Conservation (phyloP, 92 coral and sea anemone species). For the Phenganax subtilis region DNA sequence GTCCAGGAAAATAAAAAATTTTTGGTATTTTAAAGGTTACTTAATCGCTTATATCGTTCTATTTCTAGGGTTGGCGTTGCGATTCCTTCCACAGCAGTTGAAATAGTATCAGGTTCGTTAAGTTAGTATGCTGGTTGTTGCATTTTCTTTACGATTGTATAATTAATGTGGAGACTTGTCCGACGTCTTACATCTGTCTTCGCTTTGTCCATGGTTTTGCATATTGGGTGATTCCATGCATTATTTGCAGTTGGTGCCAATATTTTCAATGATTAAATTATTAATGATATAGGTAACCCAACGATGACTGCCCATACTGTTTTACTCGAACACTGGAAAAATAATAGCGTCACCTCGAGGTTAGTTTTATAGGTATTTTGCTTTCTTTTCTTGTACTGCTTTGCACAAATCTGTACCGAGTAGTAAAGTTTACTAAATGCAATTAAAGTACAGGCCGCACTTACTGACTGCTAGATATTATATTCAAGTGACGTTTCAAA, state of each 20-base stretch:
- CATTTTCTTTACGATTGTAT: background rate
- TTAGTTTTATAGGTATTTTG: background rate
- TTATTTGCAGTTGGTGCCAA: background rate
- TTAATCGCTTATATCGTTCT: background rate
- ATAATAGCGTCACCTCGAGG: background rate
- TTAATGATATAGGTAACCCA: background rate
- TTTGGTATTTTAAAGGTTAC: constrained; percentile 27
- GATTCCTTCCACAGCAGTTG: constrained; percentile 14
- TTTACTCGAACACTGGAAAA: constrained; percentile 18
- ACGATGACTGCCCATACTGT: background rate
- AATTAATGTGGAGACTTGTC: background rate
- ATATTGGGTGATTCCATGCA: no score
- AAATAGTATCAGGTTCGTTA: constrained; percentile 7
- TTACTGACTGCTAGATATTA: no score
- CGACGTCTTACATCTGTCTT: background rate
- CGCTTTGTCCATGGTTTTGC: background rate
- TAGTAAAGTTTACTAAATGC: no score
- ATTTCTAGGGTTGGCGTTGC: constrained; percentile 11
- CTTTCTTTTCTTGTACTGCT: background rate
- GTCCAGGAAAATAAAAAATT: constrained; percentile 3
- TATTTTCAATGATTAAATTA: no score
- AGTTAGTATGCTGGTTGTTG: background rate
- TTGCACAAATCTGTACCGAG: no score
- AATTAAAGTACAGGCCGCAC: no score
- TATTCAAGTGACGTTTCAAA: background rate